Conservation (phyloP, 2,888 invertebrate genomes). For the Dasysyrphus tricinctus region DNA sequence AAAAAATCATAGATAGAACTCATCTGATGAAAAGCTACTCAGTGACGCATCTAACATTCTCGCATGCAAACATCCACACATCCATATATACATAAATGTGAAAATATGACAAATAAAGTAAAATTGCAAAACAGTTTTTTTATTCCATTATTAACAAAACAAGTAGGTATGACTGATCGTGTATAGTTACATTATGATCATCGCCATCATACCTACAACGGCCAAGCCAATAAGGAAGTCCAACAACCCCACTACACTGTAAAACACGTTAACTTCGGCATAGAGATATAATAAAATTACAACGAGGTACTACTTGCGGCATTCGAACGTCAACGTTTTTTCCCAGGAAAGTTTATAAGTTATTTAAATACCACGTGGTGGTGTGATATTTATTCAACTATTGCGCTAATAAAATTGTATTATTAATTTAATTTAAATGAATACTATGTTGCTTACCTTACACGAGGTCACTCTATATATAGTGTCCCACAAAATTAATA, state of each 20-base stretch:
- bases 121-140: constrained; percentile 35
- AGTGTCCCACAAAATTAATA: constrained; percentile 23
- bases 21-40: constrained; percentile 6
- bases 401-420: constrained; percentile 43
- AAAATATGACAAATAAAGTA: constrained; percentile 23
- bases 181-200: constrained; percentile 43
- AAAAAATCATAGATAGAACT: background rate
- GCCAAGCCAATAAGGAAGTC: constrained; percentile 64
- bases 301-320: background rate
- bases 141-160: constrained; percentile 1
- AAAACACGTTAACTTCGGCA: constrained; percentile 40
- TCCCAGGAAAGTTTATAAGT: constrained; percentile 51
- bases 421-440: constrained; percentile 37
- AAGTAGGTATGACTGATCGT: constrained; percentile 27
- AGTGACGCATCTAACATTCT: constrained; percentile 38
- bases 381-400: constrained; percentile 59
- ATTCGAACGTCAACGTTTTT: constrained; percentile 52
- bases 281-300: background rate
- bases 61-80: constrained; percentile 4
- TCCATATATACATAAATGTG: background rate
- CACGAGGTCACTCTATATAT: constrained; percentile 31
- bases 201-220: constrained; percentile 1
- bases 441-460: constrained; percentile 55
- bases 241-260: constrained; percentile 64
- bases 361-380: constrained; percentile 73